These are phyloP conservation scores for Graptemys geographica DNA, from an alignment of 2,797 vertebrate species.

Conservation along the genomic window DNA sequence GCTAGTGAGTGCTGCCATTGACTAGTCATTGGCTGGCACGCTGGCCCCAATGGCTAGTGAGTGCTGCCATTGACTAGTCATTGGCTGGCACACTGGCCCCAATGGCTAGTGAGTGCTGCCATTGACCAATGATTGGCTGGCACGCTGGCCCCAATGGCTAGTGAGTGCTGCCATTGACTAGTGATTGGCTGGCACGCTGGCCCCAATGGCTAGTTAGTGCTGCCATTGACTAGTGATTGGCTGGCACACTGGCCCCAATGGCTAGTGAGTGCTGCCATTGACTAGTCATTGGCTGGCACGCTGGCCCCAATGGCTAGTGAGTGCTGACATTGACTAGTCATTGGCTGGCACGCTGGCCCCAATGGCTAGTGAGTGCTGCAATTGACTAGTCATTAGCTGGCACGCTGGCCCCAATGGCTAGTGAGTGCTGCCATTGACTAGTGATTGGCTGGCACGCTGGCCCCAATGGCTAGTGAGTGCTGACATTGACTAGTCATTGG, in stretches of 20 bases:
- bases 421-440: not conserved
- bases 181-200: not conserved
- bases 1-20: not conserved
- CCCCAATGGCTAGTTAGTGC: not conserved
- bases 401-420: not conserved
- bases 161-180: not conserved
- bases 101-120: not conserved
- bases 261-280: not conserved
- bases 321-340: not conserved
- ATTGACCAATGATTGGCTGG: not conserved
- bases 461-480: not conserved
- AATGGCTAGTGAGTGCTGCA: not conserved
- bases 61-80: not conserved
- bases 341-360: not conserved
- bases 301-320: not conserved
- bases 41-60: not conserved
- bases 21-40: not conserved
- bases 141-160: not conserved
- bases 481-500: not conserved
- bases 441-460: not conserved
- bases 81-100: not conserved
- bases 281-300: fast-evolving
- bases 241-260: not conserved
- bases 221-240: not conserved
- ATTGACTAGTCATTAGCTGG: not conserved